Percentiles rank a stretch among this genome's conserved stretches.
phyloP scores from a whole-genome alignment of 2,797 vertebrate species.

The Sebastes itinus region DNA sequence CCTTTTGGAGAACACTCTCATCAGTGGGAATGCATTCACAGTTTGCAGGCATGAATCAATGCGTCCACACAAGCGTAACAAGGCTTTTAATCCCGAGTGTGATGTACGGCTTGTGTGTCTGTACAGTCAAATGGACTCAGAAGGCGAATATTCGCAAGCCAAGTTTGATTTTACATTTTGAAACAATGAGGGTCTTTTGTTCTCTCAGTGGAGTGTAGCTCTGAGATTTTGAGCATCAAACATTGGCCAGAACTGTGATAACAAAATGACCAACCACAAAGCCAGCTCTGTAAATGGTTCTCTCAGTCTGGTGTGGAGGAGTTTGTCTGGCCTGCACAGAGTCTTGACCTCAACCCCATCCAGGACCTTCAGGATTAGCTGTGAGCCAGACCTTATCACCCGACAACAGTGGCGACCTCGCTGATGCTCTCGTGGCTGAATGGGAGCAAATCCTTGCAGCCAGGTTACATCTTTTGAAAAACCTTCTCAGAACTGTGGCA shows the following conservation, averaged over 20 bases:
- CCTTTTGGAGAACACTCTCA: conserved; percentile 21
- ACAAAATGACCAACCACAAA: background rate
- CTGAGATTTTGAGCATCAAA: background rate
- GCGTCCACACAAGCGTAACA: conserved; percentile 17
- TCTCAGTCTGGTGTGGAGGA: background rate
- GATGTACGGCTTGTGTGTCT: background rate
- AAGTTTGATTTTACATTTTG: conserved; percentile 15
- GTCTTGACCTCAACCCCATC: background rate
- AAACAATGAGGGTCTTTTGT: background rate
- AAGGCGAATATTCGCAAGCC: background rate
- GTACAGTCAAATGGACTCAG: conserved; percentile 28
- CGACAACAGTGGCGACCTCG: background rate
- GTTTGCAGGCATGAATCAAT: conserved; percentile 40
- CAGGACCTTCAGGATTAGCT: background rate
- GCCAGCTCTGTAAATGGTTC: background rate
- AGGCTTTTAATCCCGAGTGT: conserved; percentile 39
- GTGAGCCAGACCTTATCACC: background rate
- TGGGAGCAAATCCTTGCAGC: background rate
- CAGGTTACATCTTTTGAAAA: background rate
- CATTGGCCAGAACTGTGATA: background rate
- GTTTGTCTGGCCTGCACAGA: background rate
- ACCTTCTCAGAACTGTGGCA: background rate
- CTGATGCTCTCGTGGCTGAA: background rate
- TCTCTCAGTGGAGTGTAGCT: background rate
- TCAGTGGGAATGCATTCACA: conserved; percentile 36